Evolutionary conservation across 2,797 vertebrate genomes (phyloP), one percentile per base, ranked within the genome.

Genomic region (Rhinoraja longicauda): DNA sequence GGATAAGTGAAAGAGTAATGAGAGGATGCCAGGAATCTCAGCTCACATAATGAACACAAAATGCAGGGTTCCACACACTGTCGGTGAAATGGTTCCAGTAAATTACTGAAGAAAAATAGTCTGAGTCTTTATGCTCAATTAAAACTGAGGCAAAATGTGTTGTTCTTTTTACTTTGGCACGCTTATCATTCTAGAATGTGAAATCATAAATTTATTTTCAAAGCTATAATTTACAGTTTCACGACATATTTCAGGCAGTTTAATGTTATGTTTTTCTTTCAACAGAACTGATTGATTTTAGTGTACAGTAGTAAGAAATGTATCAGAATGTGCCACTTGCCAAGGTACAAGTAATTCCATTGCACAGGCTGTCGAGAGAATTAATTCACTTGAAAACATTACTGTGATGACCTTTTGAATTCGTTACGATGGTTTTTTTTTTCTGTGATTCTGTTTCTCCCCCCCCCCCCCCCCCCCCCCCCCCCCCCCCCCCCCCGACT

Each of bases 1-100:
- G 39, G 86, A 32, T 84, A 90, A 90, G 86, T 70, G 86, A 72
- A 75, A 92, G 90, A 92, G 26, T 75, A 73, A 92, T 92, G 90
- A 92, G 70, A 92, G 39, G 21, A 57, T 75, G 36, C 70, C 72
- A 92, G 90, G 45, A 75, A 92, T 92, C 90, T 24, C 90, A 57
- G 90, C 90, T 92, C 29, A 53, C 70, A 73, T 73, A 92, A 92
- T 92, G 39, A 75, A 29, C 90, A 73, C 70, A 92, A 75, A 92
- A 92, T 53, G 70, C 70, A 92, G 13, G 29, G 90, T 92, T 64
- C 70, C n/a, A 26, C 75, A 62, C 59, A 24, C 84, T 36, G 24
- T 53, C 53, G 24, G 45, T 92, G n/a, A 92, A 92, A 92, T 92
- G 70, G 70, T 73, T 88, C 70, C 72, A 72, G 70, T 75, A 92